Evolutionary conservation across 2,113 vertebrate species (phyloP).

Genomic region (Rhizomys pruinosus): DNA sequence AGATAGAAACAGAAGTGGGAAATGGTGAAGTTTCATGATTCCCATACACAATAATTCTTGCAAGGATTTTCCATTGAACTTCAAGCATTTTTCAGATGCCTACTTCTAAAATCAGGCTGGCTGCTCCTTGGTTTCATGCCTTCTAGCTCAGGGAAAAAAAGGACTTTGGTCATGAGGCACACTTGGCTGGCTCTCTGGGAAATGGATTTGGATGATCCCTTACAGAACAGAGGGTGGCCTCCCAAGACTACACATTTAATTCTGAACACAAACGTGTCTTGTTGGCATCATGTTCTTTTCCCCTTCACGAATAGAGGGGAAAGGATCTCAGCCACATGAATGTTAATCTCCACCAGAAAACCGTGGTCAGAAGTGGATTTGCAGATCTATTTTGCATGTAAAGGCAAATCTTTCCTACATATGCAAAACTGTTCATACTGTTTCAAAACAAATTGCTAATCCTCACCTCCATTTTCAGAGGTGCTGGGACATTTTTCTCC

Average conservation of each 20-base stretch:
- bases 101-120: background rate
- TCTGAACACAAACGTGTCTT: slow-evolving; percentile 50
- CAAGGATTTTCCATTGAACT: background rate
- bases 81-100: background rate
- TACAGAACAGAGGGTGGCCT: background rate
- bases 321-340: background rate
- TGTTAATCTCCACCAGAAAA: background rate
- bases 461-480: background rate
- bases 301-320: background rate
- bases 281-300: slow-evolving; percentile 12
- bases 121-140: background rate
- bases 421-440: background rate
- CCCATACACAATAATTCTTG: background rate
- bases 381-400: background rate
- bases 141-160: background rate
- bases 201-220: slow-evolving; percentile 48
- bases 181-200: slow-evolving; percentile 59
- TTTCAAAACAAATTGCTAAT: slow-evolving; percentile 6
- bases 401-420: background rate
- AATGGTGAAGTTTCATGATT: background rate
- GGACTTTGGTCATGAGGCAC: slow-evolving; percentile 57
- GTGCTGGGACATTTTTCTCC: background rate
- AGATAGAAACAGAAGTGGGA: slow-evolving; percentile 28
- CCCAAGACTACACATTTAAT: slow-evolving; percentile 60
- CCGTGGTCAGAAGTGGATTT: background rate